Base-by-base conservation (phyloP, 1,140 invertebrate genomes). In the Drosophila arizonae region DNA sequence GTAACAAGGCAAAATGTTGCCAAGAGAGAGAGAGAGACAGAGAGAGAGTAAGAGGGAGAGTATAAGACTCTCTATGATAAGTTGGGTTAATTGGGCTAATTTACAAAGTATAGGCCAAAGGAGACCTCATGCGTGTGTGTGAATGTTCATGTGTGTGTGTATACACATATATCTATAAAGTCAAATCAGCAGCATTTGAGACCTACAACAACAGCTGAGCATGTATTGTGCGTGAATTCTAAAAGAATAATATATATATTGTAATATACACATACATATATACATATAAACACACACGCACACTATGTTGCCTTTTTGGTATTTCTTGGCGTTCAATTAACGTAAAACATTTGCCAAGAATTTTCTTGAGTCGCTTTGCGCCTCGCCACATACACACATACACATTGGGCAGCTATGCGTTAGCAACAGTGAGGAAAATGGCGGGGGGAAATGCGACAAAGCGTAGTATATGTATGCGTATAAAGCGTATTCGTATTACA, bases 341-440 rank as follows among this genome's bases (percentile, higher is more conserved):
- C 82, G 76, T 77, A 52, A 82, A 87, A 75, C 67, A 88, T 88
- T 82, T 87, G 73, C 77, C 79, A 88, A 84, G 79, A 87, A 79
- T 70, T 77, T 74, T 55, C 67, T 67, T 30, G 58, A 63, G 66
- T 64, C 61, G 43, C 60, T 73, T 66, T 70, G 17, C 60, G 41
- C 54, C 48, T 60, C 50, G 55, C 41, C 52, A 30, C 64, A 51
- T 64, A 46, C n/a, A 46, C 52, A 30, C 60, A 51, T 54, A 46
- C n/a, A 46, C 50, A 46, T 56, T 63, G 58, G 33, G 15, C 36
- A 30, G 10, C n/a, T 9, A 61, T 60, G 36, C 52, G 51, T 55
- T 54, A 46, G 67, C 60, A 62, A 62, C 60, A 55, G 58, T 21
- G 56, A 24, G 21, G 21, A 24, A 24, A 57, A 43, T 9, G 39